phyloP scores from a whole-genome alignment of 2,888 invertebrate species.

The Agrenia bidenticulata region DNA sequence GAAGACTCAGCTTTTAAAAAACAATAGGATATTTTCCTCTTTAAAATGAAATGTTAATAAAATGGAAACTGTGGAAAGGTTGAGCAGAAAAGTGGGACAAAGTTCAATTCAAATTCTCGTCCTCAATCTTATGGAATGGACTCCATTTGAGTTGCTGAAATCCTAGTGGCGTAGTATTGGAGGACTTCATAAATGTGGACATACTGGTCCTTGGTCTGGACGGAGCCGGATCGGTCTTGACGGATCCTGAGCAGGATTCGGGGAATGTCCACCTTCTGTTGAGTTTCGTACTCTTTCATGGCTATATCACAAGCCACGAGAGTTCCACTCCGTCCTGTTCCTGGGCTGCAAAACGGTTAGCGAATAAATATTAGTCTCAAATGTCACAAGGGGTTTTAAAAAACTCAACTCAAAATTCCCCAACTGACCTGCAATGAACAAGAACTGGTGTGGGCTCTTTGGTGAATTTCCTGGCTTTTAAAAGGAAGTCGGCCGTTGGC shows the following conservation, averaged over 20 bases:
- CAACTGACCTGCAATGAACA: slow-evolving; percentile 68
- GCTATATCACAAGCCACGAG: slow-evolving; percentile 82
- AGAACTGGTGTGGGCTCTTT: slow-evolving; percentile 70
- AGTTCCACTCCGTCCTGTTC: slow-evolving; percentile 86
- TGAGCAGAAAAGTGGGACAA: background rate
- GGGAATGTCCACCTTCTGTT: slow-evolving; percentile 79
- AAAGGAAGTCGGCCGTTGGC: slow-evolving; percentile 80
- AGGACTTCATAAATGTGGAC: slow-evolving; percentile 84
- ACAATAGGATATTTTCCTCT: no score
- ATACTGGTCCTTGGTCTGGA: slow-evolving; percentile 89
- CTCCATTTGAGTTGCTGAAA: slow-evolving; percentile 41
- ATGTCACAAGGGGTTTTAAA: no score
- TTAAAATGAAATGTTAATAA: no score
- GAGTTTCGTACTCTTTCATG: slow-evolving; percentile 81
- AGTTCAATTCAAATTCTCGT: background rate
- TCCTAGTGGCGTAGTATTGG: slow-evolving; percentile 39
- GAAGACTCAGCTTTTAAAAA: no score
- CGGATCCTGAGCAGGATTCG: slow-evolving; percentile 79
- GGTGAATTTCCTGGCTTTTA: slow-evolving; percentile 71
- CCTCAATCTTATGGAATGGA: slow-evolving; percentile 34
- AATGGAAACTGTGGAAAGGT: background rate
- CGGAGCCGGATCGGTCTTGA: slow-evolving; percentile 82
- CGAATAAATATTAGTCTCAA: no score
- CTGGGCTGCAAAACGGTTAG: slow-evolving; percentile 61
- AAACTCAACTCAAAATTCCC: no score